Conservation (phyloP, 1,140 invertebrate genomes). For the Procambarus clarkii region DNA sequence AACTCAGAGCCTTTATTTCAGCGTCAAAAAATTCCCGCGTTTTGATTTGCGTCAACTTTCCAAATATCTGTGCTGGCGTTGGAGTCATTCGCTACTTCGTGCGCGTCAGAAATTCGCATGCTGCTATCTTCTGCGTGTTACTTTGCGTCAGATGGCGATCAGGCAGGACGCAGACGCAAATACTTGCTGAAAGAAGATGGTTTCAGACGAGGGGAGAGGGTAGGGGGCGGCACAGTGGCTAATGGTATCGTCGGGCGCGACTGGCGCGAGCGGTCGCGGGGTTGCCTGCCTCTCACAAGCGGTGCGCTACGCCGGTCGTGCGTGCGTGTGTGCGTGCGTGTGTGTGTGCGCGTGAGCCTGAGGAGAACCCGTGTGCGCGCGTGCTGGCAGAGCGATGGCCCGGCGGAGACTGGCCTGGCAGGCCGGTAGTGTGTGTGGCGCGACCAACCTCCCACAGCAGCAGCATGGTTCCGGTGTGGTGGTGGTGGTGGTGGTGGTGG, state of each 20-base stretch:
- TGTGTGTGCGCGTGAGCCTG: not conserved
- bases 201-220: not conserved
- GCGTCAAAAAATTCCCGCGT: too few species aligned
- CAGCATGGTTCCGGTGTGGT: slow-evolving; percentile 5
- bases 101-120: too few species aligned
- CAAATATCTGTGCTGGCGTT: too few species aligned
- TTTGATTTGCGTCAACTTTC: too few species aligned
- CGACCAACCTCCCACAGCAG: not conserved
- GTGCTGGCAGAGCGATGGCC: slow-evolving; percentile 30
- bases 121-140: too few species aligned
- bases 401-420: slow-evolving; percentile 5
- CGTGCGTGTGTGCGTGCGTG: not conserved
- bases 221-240: not conserved
- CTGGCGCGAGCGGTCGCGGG: not conserved
- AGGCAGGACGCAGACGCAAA: not conserved
- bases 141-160: not conserved
- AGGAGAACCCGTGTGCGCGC: not conserved
- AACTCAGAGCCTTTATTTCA: too few species aligned
- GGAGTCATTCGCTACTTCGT: too few species aligned
- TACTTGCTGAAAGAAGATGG: not conserved
- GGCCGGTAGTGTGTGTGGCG: not conserved
- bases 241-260: not conserved
- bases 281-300: not conserved
- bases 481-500: slow-evolving; percentile 10
- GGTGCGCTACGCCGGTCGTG: not conserved